Evolutionary conservation across 2,888 invertebrate genomes (phyloP), one percentile per base, ranked within the genome.

Genomic region (Sphaerophoria taeniata): DNA sequence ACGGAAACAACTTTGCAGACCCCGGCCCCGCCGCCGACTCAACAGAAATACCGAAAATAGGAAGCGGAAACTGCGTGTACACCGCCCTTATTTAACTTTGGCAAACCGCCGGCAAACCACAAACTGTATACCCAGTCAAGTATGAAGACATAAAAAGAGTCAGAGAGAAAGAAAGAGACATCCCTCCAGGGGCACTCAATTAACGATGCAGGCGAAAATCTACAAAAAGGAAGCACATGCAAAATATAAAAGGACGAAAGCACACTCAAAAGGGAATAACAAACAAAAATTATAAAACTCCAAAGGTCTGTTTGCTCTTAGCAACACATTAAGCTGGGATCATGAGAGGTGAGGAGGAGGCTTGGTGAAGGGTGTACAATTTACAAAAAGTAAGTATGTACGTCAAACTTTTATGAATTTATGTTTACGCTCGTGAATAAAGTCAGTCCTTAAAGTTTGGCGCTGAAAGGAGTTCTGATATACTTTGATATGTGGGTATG

Each of bases 111-210:
- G 24, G 63, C 0, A 58, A 72, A 60, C 63, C 65, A 74, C 63
- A 65, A 49, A 70, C 31, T 11, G 16, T 12, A 39, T 1, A 43
- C 43, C 12, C 9, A 43, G 11, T 43, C 11, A 43, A 43, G 43
- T 6, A 43, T 43, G 9, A 3, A 43, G 12, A 6, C 6, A 7
- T 12, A 11, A 12, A 12, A 3, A 6, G 9, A 43, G 0, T 9
- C 11, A 47, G 31, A 6, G n/a, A 47, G 12, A 36, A 11, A 24
- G 14, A 33, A 36, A 4, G 3, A 33, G 47, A 56, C 34, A 73
- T 73, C 71, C 74, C 79, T 67, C 9, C 31, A 84, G 83, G 75
- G 60, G 70, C 79, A 84, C 83, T 84, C 70, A 79, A 84, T 84
- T 84, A 79, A 58, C 71, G 61, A 84, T 79, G 83, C 83, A 84